Evolutionary conservation across 2,888 invertebrate genomes (phyloP).

Genomic region (Nomada fabriciana): DNA sequence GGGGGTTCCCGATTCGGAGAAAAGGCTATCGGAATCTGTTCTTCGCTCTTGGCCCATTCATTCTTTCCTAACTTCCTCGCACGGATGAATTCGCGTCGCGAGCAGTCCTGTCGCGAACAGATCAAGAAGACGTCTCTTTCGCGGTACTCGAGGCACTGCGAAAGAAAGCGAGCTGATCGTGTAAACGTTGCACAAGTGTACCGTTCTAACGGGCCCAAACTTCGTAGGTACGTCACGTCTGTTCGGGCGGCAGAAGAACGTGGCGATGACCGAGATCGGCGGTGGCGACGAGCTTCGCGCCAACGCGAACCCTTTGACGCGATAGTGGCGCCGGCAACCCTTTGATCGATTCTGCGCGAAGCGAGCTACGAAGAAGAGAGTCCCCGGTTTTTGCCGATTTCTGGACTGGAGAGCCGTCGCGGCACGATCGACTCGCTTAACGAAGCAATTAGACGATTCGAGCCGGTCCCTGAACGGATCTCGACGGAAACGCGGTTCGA

Average conservation of each 20-base stretch:
- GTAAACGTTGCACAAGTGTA: constrained; percentile 23
- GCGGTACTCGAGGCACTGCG: background rate
- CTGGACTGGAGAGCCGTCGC: background rate
- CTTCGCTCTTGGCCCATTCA: background rate
- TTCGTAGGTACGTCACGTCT: constrained; percentile 49
- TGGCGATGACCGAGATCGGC: background rate
- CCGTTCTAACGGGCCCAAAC: constrained; percentile 56
- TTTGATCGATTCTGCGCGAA: constrained; percentile 17
- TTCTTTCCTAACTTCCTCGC: too few relatives aligned
- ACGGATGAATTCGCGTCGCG: background rate
- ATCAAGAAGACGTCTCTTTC: background rate
- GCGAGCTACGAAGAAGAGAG: background rate
- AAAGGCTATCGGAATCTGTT: background rate
- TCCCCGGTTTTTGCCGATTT: constrained; percentile 25
- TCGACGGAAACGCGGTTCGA: background rate
- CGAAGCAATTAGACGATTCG: constrained; percentile 50
- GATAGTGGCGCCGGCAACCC: constrained; percentile 25
- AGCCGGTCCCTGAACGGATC: background rate
- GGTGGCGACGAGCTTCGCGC: constrained; percentile 22
- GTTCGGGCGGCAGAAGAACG: constrained; percentile 22
- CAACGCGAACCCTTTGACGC: background rate
- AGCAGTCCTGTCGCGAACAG: background rate
- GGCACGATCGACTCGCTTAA: constrained; percentile 28
- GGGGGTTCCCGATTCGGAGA: constrained; percentile 18
- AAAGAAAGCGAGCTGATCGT: constrained; percentile 43